Evolutionary conservation across 2,888 invertebrate species (phyloP).

Genomic region (Cetonia aurata): DNA sequence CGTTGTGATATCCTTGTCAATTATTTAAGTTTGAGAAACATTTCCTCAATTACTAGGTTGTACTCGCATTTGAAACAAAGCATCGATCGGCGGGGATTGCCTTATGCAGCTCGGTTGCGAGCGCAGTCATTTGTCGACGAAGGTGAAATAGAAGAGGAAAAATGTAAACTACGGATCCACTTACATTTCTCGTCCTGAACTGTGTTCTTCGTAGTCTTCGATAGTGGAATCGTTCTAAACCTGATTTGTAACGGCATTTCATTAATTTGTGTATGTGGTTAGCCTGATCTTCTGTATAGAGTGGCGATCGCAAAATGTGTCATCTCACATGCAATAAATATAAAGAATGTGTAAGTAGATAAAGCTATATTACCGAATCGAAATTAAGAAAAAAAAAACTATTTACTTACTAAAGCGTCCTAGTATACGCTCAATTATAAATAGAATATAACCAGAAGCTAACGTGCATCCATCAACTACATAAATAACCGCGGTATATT

Average conservation of each 20-base stretch:
- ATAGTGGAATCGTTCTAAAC: constrained; percentile 24
- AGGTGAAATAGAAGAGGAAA: constrained; percentile 30
- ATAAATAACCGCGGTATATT: too few relatives aligned
- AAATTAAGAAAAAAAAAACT: too few relatives aligned
- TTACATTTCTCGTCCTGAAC: constrained; percentile 25
- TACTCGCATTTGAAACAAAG: constrained; percentile 22
- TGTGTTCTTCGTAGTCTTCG: constrained; percentile 1
- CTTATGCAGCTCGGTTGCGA: constrained; percentile 20
- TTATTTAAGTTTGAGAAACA: constrained; percentile 31
- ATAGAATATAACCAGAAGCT: too few relatives aligned
- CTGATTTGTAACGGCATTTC: constrained; percentile 32
- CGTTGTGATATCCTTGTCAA: constrained; percentile 17
- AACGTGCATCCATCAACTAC: too few relatives aligned
- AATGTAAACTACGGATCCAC: constrained; percentile 24
- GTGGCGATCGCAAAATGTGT: constrained; percentile 23
- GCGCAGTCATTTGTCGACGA: constrained; percentile 26
- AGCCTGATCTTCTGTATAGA: constrained; percentile 8
- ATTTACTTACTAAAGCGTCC: too few relatives aligned
- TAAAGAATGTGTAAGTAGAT: too few relatives aligned
- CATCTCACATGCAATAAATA: constrained; percentile 19
- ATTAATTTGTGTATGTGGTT: constrained; percentile 27
- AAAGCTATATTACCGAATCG: too few relatives aligned
- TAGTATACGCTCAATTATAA: too few relatives aligned
- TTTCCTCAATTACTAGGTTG: constrained; percentile 29
- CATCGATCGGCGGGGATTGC: constrained; percentile 19